Base-by-base conservation (phyloP, 1,140 invertebrate genomes). In the Drosophila sucinea region DNA sequence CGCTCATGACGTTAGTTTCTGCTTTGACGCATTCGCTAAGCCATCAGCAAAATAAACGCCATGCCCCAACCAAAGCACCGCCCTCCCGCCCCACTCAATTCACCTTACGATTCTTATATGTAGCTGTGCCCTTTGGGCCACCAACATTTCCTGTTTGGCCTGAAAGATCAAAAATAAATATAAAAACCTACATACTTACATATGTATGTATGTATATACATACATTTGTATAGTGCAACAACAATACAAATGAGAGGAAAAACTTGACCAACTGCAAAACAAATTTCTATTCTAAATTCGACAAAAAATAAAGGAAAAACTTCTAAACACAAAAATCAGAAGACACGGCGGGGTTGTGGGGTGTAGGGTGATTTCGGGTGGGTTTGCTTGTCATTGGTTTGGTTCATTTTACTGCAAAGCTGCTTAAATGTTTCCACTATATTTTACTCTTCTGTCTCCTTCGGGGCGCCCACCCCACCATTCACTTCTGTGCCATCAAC, bases 1-100 rank as follows among this genome's bases (percentile, higher is more conserved):
- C 68, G 68, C 58, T 76, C 82, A 79, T 87, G 82, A 86, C 83
- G 83, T 89, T 81, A 77, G 76, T 73, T 73, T 87, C 23, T 73
- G 70, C 75, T 83, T 86, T 82, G 83, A 83, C 83, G 75, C 83
- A 83, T 64, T 79, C 64, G 51, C 30, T 64, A 29, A 40, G 32
- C 56, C 56, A 57, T 25, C 17, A 8, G 44, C 44, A 7, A 25
- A 47, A 47, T 27, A 17, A 57, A 8, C 27, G 33, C 1, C 33
- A 35, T 11, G 2, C 10, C 3, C 0, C 30, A 33, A 0, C 17
- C 32, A 6, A 35, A 17, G 1, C 30, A 30, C 30, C 56, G 1
- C 55, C 10, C 7, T 23, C 4, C 47, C 47, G 3, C 8, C 5
- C 17, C 6, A 7, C 10, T 11, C 8, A 10, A 35, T 8, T 35